Percentiles rank a stretch among this genome's conserved stretches.
Evolutionary conservation across 1,140 invertebrate genomes (phyloP).

Genomic region (Pteromalus puparum): DNA sequence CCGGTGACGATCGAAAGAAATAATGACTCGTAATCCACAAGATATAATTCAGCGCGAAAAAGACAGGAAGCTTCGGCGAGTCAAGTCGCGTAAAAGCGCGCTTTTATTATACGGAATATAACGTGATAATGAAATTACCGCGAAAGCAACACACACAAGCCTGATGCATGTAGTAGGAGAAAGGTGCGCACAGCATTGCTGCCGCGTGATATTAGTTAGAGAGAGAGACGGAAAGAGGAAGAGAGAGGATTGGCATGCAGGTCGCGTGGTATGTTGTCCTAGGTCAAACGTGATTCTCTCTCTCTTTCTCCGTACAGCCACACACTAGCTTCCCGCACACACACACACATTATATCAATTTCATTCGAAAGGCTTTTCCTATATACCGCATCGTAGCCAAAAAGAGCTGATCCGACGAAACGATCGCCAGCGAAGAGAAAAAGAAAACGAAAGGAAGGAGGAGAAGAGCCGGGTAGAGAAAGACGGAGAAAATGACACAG

Average conservation of each 20-base stretch:
- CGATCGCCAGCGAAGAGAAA: background rate
- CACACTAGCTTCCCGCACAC: no score
- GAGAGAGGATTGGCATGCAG: slow-evolving; percentile 69
- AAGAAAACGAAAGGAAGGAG: background rate
- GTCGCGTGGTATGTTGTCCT: slow-evolving; percentile 70
- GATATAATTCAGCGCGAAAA: slow-evolving; percentile 31
- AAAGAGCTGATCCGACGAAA: background rate
- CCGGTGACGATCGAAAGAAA: background rate
- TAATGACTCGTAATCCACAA: background rate
- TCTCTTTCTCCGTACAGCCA: slow-evolving; percentile 40
- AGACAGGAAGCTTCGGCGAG: slow-evolving; percentile 39
- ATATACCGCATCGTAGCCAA: background rate
- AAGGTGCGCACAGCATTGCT: slow-evolving; percentile 21
- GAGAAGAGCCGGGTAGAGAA: background rate
- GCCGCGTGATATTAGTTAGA: slow-evolving; percentile 12
- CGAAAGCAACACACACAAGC: background rate
- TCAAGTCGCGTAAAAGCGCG: background rate
- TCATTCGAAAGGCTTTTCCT: background rate
- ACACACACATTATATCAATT: no score
- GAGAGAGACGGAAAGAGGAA: slow-evolving; percentile 55
- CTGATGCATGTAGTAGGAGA: background rate
- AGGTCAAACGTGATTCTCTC: slow-evolving; percentile 68
- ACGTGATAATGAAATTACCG: slow-evolving; percentile 17
- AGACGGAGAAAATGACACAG: slow-evolving; percentile 43
- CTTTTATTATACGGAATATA: background rate